Evolutionary conservation across 2,113 vertebrate genomes (phyloP).

Genomic region (Pseudonaja textilis): DNA sequence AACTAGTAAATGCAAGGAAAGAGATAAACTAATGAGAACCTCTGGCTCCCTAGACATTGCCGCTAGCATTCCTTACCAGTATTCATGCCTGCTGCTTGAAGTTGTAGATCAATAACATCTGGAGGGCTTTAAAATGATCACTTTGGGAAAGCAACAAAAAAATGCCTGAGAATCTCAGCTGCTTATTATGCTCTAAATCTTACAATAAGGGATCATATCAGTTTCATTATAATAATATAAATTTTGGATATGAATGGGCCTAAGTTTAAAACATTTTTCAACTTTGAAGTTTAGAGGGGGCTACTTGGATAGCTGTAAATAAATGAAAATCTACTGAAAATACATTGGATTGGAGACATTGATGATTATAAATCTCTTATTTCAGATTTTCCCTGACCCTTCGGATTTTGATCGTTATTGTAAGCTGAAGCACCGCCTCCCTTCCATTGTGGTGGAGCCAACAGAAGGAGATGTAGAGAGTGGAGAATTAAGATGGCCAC

Average conservation of each 20-base stretch:
- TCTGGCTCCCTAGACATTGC: neutral
- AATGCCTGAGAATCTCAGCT: neutral
- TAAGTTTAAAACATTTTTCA: neutral
- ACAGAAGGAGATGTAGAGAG: slow-evolving; percentile 96
- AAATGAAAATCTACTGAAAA: neutral
- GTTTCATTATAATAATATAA: neutral
- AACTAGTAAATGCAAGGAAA: neutral
- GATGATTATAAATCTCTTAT: neutral
- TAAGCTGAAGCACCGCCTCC: slow-evolving; percentile 94
- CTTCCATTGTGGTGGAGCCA: slow-evolving; percentile 94
- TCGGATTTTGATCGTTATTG: slow-evolving; percentile 95
- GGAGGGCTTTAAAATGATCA: neutral
- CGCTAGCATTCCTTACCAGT: neutral
- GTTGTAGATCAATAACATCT: neutral
- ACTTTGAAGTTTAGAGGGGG: neutral
- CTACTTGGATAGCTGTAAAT: neutral
- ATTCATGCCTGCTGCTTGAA: neutral
- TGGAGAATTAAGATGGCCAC: slow-evolving; percentile 95
- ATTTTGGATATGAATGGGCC: neutral
- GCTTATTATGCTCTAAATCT: neutral
- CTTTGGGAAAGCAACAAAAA: neutral
- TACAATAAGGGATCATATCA: neutral
- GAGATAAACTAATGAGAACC: neutral
- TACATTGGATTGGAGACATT: neutral
- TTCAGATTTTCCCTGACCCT: slow-evolving; percentile 94